phyloP scores from a whole-genome alignment of 2,113 vertebrate species.

The Phalacrocorax pelagicus region DNA sequence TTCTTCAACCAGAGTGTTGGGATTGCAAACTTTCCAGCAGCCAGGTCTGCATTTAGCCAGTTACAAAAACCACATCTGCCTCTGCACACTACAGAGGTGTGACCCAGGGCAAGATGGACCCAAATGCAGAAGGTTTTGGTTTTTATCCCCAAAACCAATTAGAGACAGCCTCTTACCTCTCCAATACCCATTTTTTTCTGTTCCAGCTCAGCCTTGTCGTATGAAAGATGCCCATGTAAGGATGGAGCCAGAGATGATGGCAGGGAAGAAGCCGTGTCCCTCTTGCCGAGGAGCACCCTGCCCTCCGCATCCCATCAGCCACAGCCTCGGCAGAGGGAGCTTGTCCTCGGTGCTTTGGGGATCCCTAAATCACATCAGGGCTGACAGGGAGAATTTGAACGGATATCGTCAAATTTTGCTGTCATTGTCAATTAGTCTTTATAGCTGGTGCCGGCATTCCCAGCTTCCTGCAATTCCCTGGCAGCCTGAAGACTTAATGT shows the following conservation, averaged over 20 bases:
- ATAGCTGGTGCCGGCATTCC: background rate
- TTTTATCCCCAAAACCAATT: background rate
- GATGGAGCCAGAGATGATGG: background rate
- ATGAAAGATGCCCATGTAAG: rapidly evolving
- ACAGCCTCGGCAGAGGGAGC: rapidly evolving
- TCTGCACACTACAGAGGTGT: rapidly evolving
- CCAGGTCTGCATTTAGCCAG: background rate
- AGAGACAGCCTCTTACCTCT: background rate
- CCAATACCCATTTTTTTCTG: background rate
- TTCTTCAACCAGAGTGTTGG: background rate
- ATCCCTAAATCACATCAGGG: background rate
- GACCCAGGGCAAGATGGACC: background rate
- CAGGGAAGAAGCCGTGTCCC: background rate
- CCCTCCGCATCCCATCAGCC: background rate
- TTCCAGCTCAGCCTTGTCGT: background rate
- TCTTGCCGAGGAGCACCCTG: background rate
- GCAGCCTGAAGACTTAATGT: background rate
- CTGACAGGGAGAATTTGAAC: background rate
- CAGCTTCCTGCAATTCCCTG: background rate
- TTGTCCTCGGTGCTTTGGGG: rapidly evolving
- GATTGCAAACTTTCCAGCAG: background rate
- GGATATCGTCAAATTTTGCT: background rate
- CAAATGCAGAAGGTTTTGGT: background rate
- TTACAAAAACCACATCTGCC: background rate
- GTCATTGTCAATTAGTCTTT: background rate